A percentile compares a stretch with the other conserved stretches of the same genome.
Evolutionary conservation across 2,113 vertebrate genomes (phyloP).

Genomic region (Coryphaenoides rupestris): DNA sequence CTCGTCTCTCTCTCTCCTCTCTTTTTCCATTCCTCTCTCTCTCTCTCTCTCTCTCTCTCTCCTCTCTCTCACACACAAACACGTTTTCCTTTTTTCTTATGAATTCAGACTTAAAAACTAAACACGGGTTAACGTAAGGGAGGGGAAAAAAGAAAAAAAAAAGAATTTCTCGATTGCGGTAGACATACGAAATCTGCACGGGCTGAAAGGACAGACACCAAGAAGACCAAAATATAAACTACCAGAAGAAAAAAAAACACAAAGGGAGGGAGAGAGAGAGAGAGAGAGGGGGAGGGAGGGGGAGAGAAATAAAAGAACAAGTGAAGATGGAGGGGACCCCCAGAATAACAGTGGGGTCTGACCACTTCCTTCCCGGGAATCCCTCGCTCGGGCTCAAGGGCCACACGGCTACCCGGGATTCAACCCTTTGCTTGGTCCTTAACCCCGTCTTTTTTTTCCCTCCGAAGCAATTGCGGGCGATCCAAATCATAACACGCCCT

Average conservation of each 20-base stretch:
- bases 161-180: conserved; percentile 23
- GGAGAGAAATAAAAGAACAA: conserved; percentile 22
- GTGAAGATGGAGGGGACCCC: conserved; percentile 49
- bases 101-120: conserved; percentile 34
- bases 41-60: no score
- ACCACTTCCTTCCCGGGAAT: conserved; percentile 75
- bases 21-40: no score
- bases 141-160: background rate
- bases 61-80: no score
- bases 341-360: conserved; percentile 61
- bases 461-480: conserved; percentile 46
- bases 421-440: conserved; percentile 40
- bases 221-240: conserved; percentile 34
- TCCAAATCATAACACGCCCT: conserved; percentile 64
- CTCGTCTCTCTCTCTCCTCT: no score
- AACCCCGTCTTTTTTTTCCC: conserved; percentile 32
- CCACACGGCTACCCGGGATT: conserved; percentile 52
- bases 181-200: conserved; percentile 45
- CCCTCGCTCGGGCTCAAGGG: conserved; percentile 61
- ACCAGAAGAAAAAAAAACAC: background rate
- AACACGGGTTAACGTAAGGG: conserved; percentile 9
- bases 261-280: conserved; percentile 15
- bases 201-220: conserved; percentile 3
- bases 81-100: conserved; percentile 9
- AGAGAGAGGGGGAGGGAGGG: conserved; percentile 26